These are phyloP conservation scores for Sinella curviseta DNA, from an alignment of 1,140 invertebrate species.

Conservation along the genomic window DNA sequence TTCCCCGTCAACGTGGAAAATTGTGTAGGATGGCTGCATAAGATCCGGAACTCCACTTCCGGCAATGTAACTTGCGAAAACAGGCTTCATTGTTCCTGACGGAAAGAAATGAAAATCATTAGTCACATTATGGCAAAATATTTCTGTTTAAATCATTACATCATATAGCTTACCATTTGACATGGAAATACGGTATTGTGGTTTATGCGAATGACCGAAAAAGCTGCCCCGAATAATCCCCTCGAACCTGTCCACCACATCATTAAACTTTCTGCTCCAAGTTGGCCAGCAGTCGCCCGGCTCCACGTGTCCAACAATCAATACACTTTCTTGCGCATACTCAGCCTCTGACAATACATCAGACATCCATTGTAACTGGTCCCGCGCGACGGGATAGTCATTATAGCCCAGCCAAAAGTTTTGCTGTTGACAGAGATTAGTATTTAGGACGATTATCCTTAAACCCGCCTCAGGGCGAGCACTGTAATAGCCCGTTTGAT, in stretches of 20 bases:
- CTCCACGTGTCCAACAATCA: constrained; percentile 81
- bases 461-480: constrained; percentile 57
- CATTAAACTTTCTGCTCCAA: constrained; percentile 67
- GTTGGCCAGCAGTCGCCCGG: constrained; percentile 69
- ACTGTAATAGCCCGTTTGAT: constrained; percentile 60
- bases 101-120: too few species aligned
- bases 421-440: constrained; percentile 52
- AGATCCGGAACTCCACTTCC: constrained; percentile 70
- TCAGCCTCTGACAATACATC: constrained; percentile 71
- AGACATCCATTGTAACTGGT: constrained; percentile 76
- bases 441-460: constrained; percentile 53
- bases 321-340: constrained; percentile 69
- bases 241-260: constrained; percentile 57
- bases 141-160: too few species aligned
- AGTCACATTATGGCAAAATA: too few species aligned
- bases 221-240: constrained; percentile 74
- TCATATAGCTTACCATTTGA: constrained; percentile 14
- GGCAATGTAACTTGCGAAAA: constrained; percentile 73
- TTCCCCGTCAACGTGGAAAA: constrained; percentile 67
- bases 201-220: constrained; percentile 74
- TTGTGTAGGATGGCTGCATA: constrained; percentile 79
- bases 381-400: constrained; percentile 57
- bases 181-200: neutral
- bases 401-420: constrained; percentile 57
- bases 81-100: constrained; percentile 57